Percentiles rank a stretch among this genome's conserved stretches.
Evolutionary conservation across 2,113 vertebrate genomes (phyloP).

Genomic region (Rhagologus leucostigma): DNA sequence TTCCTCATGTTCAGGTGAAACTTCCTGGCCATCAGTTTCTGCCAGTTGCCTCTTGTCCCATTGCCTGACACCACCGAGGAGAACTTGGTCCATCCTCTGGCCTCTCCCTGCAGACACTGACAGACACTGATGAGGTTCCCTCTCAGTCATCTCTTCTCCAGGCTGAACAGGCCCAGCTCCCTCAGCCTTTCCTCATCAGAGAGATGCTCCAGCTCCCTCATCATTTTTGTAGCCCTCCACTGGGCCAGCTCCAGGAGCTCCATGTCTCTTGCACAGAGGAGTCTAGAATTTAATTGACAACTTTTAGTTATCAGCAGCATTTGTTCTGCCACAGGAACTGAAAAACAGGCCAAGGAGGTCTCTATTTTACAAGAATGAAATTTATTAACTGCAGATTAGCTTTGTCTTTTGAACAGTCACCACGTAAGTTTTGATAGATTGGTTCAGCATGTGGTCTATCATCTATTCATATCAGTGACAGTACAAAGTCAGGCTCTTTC

Average conservation of each 20-base stretch:
- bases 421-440: background rate
- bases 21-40: background rate
- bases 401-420: background rate
- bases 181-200: background rate
- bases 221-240: background rate
- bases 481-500: background rate
- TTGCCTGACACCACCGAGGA: fast-evolving
- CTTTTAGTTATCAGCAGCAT: background rate
- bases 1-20: background rate
- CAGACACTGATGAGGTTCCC: background rate
- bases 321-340: background rate
- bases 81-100: background rate
- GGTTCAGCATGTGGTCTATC: background rate
- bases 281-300: background rate
- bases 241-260: background rate
- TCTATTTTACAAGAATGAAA: background rate
- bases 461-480: background rate
- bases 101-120: background rate
- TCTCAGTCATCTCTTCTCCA: background rate
- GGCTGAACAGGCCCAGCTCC: no score
- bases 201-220: background rate
- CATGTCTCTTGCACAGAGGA: background rate
- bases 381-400: background rate
- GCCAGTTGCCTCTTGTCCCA: background rate
- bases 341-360: background rate